These are phyloP conservation scores for Ptilorrhoa leucosticta DNA, from an alignment of 2,113 vertebrate genomes.

Conservation along the genomic window DNA sequence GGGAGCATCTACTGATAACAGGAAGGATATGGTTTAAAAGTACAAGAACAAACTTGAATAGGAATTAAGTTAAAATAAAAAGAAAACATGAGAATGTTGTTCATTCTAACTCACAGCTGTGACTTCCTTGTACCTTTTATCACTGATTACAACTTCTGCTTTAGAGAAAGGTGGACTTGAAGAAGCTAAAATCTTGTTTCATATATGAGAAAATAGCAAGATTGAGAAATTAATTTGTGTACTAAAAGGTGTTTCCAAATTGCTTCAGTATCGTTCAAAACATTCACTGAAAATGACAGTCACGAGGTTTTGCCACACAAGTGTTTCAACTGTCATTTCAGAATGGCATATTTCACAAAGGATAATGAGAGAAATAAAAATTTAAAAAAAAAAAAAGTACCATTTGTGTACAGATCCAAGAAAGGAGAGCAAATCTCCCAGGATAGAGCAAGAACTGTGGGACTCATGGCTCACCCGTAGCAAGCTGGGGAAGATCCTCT, in stretches of 20 bases:
- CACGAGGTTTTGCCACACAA: background rate
- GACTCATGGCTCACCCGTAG: rapidly evolving
- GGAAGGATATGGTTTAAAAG: constrained; percentile 39
- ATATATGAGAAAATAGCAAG: background rate
- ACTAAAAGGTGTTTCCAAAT: background rate
- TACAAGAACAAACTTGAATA: constrained; percentile 1
- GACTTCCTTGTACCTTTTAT: constrained; percentile 17
- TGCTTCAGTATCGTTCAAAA: background rate
- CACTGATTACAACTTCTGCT: background rate
- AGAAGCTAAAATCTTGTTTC: background rate
- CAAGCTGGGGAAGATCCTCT: background rate
- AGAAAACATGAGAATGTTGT: background rate
- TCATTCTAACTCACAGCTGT: background rate
- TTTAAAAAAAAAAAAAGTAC: background rate
- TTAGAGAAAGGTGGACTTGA: background rate
- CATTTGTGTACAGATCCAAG: background rate
- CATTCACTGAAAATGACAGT: background rate
- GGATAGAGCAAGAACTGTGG: background rate
- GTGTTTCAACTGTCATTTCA: background rate
- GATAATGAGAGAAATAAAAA: background rate
- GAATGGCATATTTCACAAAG: rapidly evolving
- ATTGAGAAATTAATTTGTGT: background rate
- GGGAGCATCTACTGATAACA: constrained; percentile 41
- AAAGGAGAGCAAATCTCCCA: background rate
- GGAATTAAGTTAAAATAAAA: constrained; percentile 8